Percentiles rank a stretch among this genome's conserved stretches.
These are phyloP conservation scores for Ochropacha duplaris DNA, from an alignment of 2,888 invertebrate species.

Conservation along the genomic window DNA sequence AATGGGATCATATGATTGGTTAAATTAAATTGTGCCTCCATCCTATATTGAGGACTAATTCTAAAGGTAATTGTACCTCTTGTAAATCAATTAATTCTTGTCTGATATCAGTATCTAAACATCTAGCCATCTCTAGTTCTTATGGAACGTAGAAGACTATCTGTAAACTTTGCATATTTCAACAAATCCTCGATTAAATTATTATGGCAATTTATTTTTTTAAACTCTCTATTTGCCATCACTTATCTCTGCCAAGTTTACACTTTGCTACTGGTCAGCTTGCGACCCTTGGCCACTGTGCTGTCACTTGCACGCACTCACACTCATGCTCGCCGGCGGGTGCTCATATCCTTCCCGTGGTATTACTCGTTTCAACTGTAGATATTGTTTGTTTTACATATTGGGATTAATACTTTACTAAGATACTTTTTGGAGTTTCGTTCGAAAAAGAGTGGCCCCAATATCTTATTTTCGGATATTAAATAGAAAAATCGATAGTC, in stretches of 20 bases:
- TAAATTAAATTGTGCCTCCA: background rate
- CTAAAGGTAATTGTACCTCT: background rate
- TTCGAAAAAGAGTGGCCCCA: too few relatives aligned
- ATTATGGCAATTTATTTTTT: conserved; percentile 18
- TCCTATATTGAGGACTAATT: background rate
- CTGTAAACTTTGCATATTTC: background rate
- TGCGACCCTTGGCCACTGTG: conserved; percentile 15
- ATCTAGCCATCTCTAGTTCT: too few relatives aligned
- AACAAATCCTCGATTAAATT: background rate
- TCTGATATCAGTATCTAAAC: background rate
- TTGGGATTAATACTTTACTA: conserved; percentile 17
- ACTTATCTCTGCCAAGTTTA: conserved; percentile 16
- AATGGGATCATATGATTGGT: background rate
- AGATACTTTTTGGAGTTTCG: background rate
- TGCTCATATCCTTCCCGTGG: conserved; percentile 25
- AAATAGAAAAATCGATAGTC: background rate
- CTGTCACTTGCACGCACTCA: conserved; percentile 31
- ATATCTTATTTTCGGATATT: background rate
- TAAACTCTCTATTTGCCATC: conserved; percentile 24
- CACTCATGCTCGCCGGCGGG: conserved; percentile 35
- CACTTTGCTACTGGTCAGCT: conserved; percentile 23
- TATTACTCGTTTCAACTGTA: conserved; percentile 25
- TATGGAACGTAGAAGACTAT: conserved; percentile 1
- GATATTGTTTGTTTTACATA: conserved; percentile 3
- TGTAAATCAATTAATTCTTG: background rate